Conservation (phyloP, 1,140 invertebrate species). For the Pygmarrhopalites habei region DNA sequence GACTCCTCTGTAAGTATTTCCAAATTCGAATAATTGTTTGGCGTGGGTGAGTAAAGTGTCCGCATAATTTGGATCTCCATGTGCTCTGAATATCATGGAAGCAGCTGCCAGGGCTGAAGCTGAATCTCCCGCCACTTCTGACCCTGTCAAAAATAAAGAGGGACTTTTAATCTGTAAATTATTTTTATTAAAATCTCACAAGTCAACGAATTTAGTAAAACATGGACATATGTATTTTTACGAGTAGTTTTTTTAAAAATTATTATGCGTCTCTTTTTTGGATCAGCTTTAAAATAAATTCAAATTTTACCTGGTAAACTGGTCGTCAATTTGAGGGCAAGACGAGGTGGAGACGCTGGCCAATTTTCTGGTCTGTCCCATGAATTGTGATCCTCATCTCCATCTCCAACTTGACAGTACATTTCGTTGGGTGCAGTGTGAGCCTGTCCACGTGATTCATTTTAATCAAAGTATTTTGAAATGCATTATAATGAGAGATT, state of each 20-base stretch:
- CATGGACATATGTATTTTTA: no score
- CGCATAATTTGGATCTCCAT: slow-evolving; percentile 48
- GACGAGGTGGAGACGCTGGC: slow-evolving; percentile 42
- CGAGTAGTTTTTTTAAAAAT: no score
- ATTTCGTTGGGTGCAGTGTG: slow-evolving; percentile 11
- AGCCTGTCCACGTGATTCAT: neutral
- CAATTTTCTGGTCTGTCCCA: slow-evolving; percentile 43
- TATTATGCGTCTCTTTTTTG: no score
- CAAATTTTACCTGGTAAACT: no score
- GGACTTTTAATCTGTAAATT: no score
- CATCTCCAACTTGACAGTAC: slow-evolving; percentile 46
- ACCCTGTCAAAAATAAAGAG: no score
- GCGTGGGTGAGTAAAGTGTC: slow-evolving; percentile 49
- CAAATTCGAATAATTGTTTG: slow-evolving; percentile 54
- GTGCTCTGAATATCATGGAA: slow-evolving; percentile 46
- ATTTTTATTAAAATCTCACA: no score
- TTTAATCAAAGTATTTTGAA: no score
- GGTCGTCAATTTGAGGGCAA: no score
- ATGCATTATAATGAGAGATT: neutral
- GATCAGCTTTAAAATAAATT: no score
- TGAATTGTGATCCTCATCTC: slow-evolving; percentile 35
- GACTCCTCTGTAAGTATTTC: slow-evolving; percentile 49
- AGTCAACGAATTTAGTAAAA: no score
- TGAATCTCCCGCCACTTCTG: slow-evolving; percentile 57
- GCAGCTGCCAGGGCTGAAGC: slow-evolving; percentile 54